Evolutionary conservation across 2,888 invertebrate species (phyloP), one percentile per base, ranked within the genome.

Genomic region (Mythimna loreyi): DNA sequence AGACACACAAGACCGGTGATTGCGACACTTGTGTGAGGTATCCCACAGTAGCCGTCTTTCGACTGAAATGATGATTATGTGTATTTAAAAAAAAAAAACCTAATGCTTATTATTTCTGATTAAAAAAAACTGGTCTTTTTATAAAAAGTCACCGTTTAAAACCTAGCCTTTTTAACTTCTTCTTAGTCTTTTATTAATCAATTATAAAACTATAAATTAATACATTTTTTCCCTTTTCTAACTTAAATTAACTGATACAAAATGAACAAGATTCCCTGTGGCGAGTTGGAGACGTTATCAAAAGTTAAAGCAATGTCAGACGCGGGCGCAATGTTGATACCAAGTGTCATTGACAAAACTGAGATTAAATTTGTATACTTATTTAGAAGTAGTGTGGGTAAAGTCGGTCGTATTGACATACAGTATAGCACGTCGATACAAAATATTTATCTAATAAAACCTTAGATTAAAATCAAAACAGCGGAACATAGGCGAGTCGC

Each of bases 231-330:
- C 7, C 8, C 23, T 59, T 67, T 45, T 21, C 9, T 16, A 36
- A 49, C 40, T 40, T 25, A 59, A 77, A 69, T 45, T 50, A 69
- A 63, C 13, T 9, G 50, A 53, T 25, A 63, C 52, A 69, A 73
- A 78, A 62, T 52, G 36, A 60, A 60, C 59, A 66, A 62, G 60
- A 73, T 59, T 43, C 23, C 23, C 65, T 55, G n/a, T 59, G 47
- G 3, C 61, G 59, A 36, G 13, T 53, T 49, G 19, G 7, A 43
- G 72, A 63, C 52, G 58, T 83, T 83, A 83, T 82, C 80, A 67
- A 67, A 78, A 74, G 76, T 76, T 82, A 80, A 65, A 68, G 55
- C 80, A 83, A 83, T 80, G 83, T 83, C 83, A 83, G 33, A 25
- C 40, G 61, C 65, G 62, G 49, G 47, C 72, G 28, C 50, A 55